Evolutionary conservation across 1,140 invertebrate species (phyloP), one percentile per base, ranked within the genome.

Genomic region (Pararge aegeria): DNA sequence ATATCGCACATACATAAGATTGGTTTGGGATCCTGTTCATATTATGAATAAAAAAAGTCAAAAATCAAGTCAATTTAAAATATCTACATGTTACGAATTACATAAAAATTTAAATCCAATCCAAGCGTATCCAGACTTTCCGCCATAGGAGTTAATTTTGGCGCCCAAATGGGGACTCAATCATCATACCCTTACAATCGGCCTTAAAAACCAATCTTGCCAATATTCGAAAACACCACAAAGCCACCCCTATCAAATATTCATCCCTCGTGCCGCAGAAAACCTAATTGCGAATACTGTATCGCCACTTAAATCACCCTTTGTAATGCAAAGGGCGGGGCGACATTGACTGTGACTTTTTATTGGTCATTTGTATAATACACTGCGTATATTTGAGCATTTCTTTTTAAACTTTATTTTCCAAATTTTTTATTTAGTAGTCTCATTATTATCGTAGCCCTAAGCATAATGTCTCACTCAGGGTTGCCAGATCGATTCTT

Each of bases 231-330:
- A 55, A 55, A 37, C 42, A 55, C 54, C 49, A 34, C 19, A 48
- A 42, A 53, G 40, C 57, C 37, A 34, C 54, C 54, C 49, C 29
- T 20, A 53, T 60, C 38, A 53, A 15, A 53, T 53, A 58, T 60
- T 60, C 57, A 60, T 60, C 57, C 57, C 56, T 51, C 38, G 56
- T 50, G 20, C 24, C 56, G 30, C 46, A 49, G 46, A 49, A 12
- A 38, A 48, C 50, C 57, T 60, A 60, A 60, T 60, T 60, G 57
- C 30, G 51, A 60, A 60, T 51, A 55, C 54, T 48, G 42, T 55
- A 60, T 60, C 38, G 42, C 30, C 40, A 48, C 40, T 60, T 53
- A 60, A 53, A 49, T 49, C 46, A 49, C 46, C 46, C 46, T 49
- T 49, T 49, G 46, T 49, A 49, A 49, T 49, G 15, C 16, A 42